Evolutionary conservation across 1,140 invertebrate species (phyloP).

Genomic region (Orussus abietinus): DNA sequence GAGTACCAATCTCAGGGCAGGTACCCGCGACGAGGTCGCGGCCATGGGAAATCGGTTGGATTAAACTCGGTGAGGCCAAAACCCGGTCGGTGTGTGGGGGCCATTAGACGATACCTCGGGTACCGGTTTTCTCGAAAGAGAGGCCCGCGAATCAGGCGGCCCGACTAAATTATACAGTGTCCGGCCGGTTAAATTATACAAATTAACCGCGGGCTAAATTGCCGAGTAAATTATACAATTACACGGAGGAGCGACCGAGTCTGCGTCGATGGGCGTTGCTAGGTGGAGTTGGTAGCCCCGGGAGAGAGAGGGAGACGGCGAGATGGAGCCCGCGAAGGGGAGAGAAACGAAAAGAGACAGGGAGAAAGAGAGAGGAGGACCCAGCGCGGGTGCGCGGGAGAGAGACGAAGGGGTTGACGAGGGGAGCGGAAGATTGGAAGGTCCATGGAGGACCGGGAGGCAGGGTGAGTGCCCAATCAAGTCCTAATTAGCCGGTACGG

Average conservation of each 20-base stretch:
- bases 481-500: slow-evolving; percentile 40
- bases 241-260: too few relatives aligned
- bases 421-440: slow-evolving; percentile 11
- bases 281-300: too few relatives aligned
- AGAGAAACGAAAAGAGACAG: neutral
- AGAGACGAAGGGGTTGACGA: slow-evolving; percentile 1
- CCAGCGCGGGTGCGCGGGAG: slow-evolving; percentile 7
- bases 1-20: too few relatives aligned
- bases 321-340: too few relatives aligned
- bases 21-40: too few relatives aligned
- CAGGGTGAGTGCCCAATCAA: slow-evolving; percentile 34
- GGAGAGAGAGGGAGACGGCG: slow-evolving; percentile 14
- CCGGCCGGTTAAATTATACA: slow-evolving; percentile 28
- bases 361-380: slow-evolving; percentile 3
- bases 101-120: too few relatives aligned
- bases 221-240: slow-evolving; percentile 37
- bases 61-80: too few relatives aligned
- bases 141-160: too few relatives aligned
- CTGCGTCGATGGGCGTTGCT: too few relatives aligned
- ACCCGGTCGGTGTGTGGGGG: too few relatives aligned
- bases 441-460: slow-evolving; percentile 10
- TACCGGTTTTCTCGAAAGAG: too few relatives aligned
- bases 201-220: slow-evolving; percentile 31
- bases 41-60: too few relatives aligned
- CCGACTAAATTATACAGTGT: slow-evolving; percentile 22